Base-by-base conservation (phyloP, 2,113 vertebrate genomes). In the Corythaeola cristata region DNA sequence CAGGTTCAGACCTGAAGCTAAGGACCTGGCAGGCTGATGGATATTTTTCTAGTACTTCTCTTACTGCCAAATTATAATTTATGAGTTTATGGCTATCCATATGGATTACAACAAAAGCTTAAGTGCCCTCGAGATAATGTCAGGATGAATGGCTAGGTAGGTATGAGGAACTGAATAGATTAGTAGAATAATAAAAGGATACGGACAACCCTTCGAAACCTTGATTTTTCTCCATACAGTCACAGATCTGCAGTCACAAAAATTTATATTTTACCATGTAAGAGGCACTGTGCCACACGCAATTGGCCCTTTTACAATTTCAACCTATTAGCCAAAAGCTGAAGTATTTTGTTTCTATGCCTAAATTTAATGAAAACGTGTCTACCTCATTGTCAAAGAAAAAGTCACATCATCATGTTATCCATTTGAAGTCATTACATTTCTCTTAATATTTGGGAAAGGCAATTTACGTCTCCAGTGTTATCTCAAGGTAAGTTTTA, bases 241-340 rank as follows among this genome's bases (percentile, higher is more conserved):
- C 60, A 37, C 45, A 85, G 26, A 32, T 17, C 20, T 56, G 10
- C 11, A 77, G 55, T 5, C 47, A 30, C 45, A 91, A 67, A 79
- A 66, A 47, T 12, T 13, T 2, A 0, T 13, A 2, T 22, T 79
- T 81, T 60, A 15, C 15, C 33, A 17, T 2, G 2, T 12, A 69
- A 71, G 82, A 78, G 30, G 13, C 41, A 52, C 33, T 4, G 13
- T 24, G 13, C 7, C 21, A 26, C 37, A 52, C 41, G n/a, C 9
- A 56, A 12, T 5, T 52, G 12, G 22, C 8, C 20, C 33, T 63
- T 50, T 74, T 27, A 58, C 8, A 47, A n/a, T 85, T 69, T 60
- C 47, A 55, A 33, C 20, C 18, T 76, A 22, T 35, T 28, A 41
- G 37, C 20, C 49, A 56, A 58, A 49, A 81, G 44, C 30, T 50